Evolutionary conservation across 2,113 vertebrate genomes (phyloP), one percentile per base, ranked within the genome.

Genomic region (Rhynchomys soricoides): DNA sequence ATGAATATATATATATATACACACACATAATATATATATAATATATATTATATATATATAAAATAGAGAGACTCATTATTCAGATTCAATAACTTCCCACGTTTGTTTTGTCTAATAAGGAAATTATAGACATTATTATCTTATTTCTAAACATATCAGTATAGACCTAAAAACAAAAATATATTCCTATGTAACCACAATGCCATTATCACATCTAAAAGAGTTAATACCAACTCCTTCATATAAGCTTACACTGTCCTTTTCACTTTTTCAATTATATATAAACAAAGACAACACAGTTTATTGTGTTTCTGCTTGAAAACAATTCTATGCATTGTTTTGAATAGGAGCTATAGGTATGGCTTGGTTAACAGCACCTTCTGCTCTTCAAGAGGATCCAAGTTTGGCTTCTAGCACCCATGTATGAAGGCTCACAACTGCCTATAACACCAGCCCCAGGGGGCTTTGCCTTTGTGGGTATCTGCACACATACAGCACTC

Each of bases 241-340:
- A 91, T 43, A 70, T 52, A 93, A 86, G 86, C 8, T 59, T 77
- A 81, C 29, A 81, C 8, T 19, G 19, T 70, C 40, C 85, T 88
- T 75, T 89, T 78, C 62, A 95, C 17, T 74, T 94, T 90, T 74
- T 81, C 5, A 81, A 34, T 86, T 89, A 91, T 0, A 52, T 68
- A 85, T 70, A 86, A 83, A 96, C 86, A 70, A 94, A 89, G 91
- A 96, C 26, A 88, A 86, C 52, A 64, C 7, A 8, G 16, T 19
- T 92, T 95, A 31, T 71, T 95, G 87, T 43, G n/a, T 92, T 90
- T 66, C 17, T 88, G 29, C 37, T 48, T 15, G 22, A 92, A 90
- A 95, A 86, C 24, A 93, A 93, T 97, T 96, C 71, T 97, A 74
- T 62, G 96, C 40, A 98, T 87, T 89, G 29, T 79, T 95, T 89